phyloP scores from a whole-genome alignment of 1,140 invertebrate species.

The Temnothorax curvispinosus region DNA sequence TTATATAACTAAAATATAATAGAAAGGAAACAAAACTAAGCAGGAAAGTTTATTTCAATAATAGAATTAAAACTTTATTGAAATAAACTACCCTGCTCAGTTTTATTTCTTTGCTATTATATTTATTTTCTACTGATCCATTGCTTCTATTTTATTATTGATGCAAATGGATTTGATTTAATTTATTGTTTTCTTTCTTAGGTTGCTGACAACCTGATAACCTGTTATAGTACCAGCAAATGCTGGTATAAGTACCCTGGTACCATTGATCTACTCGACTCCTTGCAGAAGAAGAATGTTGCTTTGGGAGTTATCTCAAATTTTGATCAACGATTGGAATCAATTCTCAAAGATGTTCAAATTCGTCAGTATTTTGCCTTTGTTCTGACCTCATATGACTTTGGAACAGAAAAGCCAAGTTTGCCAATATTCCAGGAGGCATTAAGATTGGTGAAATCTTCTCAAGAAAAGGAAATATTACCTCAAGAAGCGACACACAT shows the following conservation, averaged over 20 bases:
- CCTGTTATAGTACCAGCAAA: constrained; percentile 88
- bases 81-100: neutral
- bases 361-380: constrained; percentile 92
- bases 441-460: constrained; percentile 84
- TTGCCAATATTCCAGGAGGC: constrained; percentile 91
- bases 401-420: constrained; percentile 91
- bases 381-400: constrained; percentile 91
- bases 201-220: constrained; percentile 81
- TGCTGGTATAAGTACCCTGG: constrained; percentile 91
- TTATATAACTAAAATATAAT: too few relatives aligned
- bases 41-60: too few relatives aligned
- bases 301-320: constrained; percentile 94
- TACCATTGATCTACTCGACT: constrained; percentile 88
- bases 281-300: constrained; percentile 85
- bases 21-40: too few relatives aligned
- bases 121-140: neutral
- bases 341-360: constrained; percentile 88
- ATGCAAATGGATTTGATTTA: constrained; percentile 58
- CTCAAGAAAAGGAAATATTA: constrained; percentile 74
- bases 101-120: neutral
- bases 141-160: neutral
- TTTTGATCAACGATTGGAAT: constrained; percentile 92
- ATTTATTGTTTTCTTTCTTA: constrained; percentile 67
- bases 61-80: neutral
- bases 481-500: constrained; percentile 92